phyloP scores from a whole-genome alignment of 2,888 invertebrate genomes.

The Lymantria dispar region DNA sequence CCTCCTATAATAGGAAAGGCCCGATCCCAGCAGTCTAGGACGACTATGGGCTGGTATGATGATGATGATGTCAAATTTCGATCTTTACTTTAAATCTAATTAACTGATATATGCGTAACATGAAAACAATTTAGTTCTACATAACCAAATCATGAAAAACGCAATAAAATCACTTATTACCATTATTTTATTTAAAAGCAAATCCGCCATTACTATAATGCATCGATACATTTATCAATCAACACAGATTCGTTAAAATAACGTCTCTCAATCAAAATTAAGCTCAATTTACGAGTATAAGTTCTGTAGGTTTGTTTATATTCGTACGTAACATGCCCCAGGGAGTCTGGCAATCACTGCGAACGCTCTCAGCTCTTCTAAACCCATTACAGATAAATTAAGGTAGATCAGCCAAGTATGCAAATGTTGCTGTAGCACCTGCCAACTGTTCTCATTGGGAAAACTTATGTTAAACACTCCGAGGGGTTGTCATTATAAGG shows the following conservation, averaged over 20 bases:
- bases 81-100: no score
- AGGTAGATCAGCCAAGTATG: slow-evolving; percentile 62
- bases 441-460: slow-evolving; percentile 27
- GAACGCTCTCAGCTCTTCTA: slow-evolving; percentile 60
- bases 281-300: slow-evolving; percentile 10
- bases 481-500: neutral
- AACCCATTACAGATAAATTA: slow-evolving; percentile 77
- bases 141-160: no score
- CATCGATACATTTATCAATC: slow-evolving; percentile 6
- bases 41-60: no score
- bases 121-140: no score
- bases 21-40: no score
- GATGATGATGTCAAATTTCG: no score
- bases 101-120: no score
- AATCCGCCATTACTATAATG: neutral
- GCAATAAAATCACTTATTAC: no score
- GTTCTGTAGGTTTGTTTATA: slow-evolving; percentile 33
- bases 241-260: slow-evolving; percentile 5
- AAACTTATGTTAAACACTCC: slow-evolving; percentile 6
- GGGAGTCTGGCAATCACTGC: slow-evolving; percentile 75
- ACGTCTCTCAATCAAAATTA: slow-evolving; percentile 8
- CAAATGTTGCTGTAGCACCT: slow-evolving; percentile 36
- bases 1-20: no score
- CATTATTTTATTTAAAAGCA: no score
- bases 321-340: slow-evolving; percentile 38